These are phyloP conservation scores for Tamandua tetradactyla DNA, from an alignment of 2,797 vertebrate species.

Conservation along the genomic window DNA sequence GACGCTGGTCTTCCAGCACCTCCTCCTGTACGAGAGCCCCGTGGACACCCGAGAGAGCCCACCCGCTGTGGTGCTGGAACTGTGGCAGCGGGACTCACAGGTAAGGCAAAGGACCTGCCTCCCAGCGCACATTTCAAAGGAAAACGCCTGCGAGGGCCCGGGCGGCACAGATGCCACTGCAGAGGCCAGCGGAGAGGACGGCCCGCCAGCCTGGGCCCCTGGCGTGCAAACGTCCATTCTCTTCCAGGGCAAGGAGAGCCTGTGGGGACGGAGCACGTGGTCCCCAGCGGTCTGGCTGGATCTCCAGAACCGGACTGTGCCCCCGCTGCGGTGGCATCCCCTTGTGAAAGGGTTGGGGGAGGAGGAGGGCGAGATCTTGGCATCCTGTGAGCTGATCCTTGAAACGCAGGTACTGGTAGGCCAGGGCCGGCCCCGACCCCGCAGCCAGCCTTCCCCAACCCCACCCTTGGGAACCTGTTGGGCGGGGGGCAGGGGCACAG, in stretches of 20 bases:
- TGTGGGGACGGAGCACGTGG: slow-evolving; percentile 81
- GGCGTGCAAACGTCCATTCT: not conserved
- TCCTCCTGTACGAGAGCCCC: slow-evolving; percentile 82
- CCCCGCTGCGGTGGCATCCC: slow-evolving; percentile 71
- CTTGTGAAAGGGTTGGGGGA: slow-evolving; percentile 53
- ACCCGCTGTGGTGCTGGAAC: slow-evolving; percentile 77
- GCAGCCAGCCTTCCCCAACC: not conserved
- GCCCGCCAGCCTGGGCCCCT: not conserved
- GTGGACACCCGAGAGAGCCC: slow-evolving; percentile 68
- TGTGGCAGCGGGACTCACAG: slow-evolving; percentile 73
- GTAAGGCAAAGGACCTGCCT: slow-evolving; percentile 45
- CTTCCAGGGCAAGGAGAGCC: slow-evolving; percentile 70
- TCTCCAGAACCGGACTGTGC: not conserved
- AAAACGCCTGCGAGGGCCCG: not conserved
- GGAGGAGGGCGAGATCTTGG: slow-evolving; percentile 78
- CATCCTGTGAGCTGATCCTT: slow-evolving; percentile 83
- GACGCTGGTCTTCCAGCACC: slow-evolving; percentile 81
- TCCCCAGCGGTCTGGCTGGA: slow-evolving; percentile 79
- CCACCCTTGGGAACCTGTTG: too few species aligned
- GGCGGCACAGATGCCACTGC: too few species aligned
- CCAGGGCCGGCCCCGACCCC: not conserved
- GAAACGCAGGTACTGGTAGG: slow-evolving; percentile 78
- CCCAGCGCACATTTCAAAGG: not conserved
- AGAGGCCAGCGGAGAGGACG: not conserved
- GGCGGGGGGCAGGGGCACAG: too few species aligned